Percentiles rank a stretch among this genome's conserved stretches.
Evolutionary conservation across 2,113 vertebrate species (phyloP).

Genomic region (Gopherus evgoodei): DNA sequence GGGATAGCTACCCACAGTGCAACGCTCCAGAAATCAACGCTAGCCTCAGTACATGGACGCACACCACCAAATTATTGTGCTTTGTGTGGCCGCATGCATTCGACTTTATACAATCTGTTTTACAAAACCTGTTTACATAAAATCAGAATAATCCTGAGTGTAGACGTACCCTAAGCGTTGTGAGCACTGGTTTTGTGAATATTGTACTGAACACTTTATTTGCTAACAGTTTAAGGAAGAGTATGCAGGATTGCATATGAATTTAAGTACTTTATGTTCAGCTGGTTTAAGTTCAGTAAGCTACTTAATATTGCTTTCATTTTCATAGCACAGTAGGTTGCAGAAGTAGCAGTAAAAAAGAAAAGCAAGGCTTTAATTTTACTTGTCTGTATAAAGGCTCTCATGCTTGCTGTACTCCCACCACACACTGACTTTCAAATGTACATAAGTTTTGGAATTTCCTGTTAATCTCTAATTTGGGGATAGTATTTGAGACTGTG

Average conservation of each 20-base stretch:
- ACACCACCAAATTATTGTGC: too few relatives aligned
- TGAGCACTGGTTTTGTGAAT: background rate
- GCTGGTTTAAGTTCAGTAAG: background rate
- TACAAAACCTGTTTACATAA: too few relatives aligned
- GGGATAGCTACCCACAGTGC: too few relatives aligned
- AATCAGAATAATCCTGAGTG: too few relatives aligned
- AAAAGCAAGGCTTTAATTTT: background rate
- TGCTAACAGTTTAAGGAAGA: accelerated
- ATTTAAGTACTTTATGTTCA: background rate
- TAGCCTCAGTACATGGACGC: too few relatives aligned
- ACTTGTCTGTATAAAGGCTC: background rate
- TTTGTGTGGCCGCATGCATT: too few relatives aligned
- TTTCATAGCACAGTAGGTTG: background rate
- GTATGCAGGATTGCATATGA: background rate
- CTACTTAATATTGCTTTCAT: background rate
- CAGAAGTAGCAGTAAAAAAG: background rate
- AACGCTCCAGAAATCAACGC: too few relatives aligned
- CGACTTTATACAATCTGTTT: too few relatives aligned
- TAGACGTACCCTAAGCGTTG: background rate
- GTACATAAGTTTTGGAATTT: too few relatives aligned
- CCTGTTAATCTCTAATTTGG: background rate
- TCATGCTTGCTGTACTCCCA: background rate
- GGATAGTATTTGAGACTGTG: background rate
- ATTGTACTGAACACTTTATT: background rate
- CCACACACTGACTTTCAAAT: background rate